Evolutionary conservation across 2,113 vertebrate species (phyloP).

Genomic region (Osmerus mordax): DNA sequence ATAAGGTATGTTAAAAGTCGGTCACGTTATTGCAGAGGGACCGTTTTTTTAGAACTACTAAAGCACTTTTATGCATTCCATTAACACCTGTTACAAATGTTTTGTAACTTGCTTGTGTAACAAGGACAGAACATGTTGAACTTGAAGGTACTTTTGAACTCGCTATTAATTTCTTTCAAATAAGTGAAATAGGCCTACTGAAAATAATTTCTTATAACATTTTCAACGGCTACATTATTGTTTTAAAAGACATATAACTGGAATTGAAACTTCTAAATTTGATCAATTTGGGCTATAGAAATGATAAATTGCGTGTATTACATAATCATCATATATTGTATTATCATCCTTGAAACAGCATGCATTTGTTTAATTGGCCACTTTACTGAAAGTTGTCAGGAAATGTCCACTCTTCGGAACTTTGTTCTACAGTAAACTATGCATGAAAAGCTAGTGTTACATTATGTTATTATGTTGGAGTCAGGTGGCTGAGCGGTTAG

Average conservation of each 20-base stretch:
- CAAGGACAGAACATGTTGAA: background rate
- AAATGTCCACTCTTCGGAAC: too few species aligned
- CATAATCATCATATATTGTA: too few species aligned
- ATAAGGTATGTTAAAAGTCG: conserved; percentile 27
- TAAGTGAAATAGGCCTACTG: background rate
- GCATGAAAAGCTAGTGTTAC: background rate
- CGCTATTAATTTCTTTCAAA: background rate
- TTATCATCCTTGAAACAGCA: background rate
- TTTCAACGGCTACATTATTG: too few species aligned
- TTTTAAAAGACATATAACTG: too few species aligned
- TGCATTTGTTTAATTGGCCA: background rate
- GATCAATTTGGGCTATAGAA: too few species aligned
- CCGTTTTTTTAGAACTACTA: background rate
- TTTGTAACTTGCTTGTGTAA: conserved; percentile 4
- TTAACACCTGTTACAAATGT: background rate
- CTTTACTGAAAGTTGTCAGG: too few species aligned
- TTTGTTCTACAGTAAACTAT: too few species aligned
- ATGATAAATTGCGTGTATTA: too few species aligned
- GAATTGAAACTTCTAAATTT: too few species aligned
- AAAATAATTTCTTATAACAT: too few species aligned
- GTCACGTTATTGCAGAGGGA: background rate
- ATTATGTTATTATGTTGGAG: background rate
- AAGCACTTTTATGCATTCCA: background rate
- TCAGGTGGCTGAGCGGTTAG: too few species aligned
- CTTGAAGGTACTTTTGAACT: background rate